Base-by-base conservation (phyloP, 2,888 invertebrate genomes). In the Deilephila porcellus region DNA sequence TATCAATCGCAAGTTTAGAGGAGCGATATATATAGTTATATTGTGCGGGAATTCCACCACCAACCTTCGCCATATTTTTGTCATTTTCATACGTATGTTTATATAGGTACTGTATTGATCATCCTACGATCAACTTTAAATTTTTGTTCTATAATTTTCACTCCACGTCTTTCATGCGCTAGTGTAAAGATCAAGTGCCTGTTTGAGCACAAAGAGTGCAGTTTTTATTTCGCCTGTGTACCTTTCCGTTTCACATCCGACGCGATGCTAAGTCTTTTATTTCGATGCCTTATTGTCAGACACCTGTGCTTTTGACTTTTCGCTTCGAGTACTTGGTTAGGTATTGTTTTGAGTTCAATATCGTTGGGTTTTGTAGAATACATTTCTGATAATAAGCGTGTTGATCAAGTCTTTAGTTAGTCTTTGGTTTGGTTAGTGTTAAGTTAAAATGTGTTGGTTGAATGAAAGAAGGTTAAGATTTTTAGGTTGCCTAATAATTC, bases 161-260 rank as follows among this genome's bases (percentile, higher is more conserved):
- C 88, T 90, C 91, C 76, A 89, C 56, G 11, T 19, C 76, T 75
- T 73, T 53, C 63, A 25, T 32, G 25, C 80, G 78, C 82, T 87
- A 82, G 81, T 83, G 88, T 89, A 91, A 92, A 92, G 91, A 92
- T 91, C 92, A 91, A 92, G 92, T 91, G 88, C 90, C 82, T 83
- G 83, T 80, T 85, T 81, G 82, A 81, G 83, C 84, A 85, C 82
- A 88, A 86, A 88, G 84, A 86, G 87, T 85, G 82, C 82, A 88
- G 86, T 93, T 92, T 92, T 92, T 91, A 91, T 92, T 90, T 88
- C 84, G 82, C 81, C 83, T 88, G 83, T 88, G 86, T 87, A 88
- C 89, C 89, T 90, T 91, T 91, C 90, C 91, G 90, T 87, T 89
- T 82, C 75, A 79, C 82, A 53, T 72, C 45, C 37, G 71, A 52